Percentiles rank a stretch among this genome's conserved stretches.
Conservation (phyloP, 2,113 vertebrate genomes). For the Myotis brandtii region DNA sequence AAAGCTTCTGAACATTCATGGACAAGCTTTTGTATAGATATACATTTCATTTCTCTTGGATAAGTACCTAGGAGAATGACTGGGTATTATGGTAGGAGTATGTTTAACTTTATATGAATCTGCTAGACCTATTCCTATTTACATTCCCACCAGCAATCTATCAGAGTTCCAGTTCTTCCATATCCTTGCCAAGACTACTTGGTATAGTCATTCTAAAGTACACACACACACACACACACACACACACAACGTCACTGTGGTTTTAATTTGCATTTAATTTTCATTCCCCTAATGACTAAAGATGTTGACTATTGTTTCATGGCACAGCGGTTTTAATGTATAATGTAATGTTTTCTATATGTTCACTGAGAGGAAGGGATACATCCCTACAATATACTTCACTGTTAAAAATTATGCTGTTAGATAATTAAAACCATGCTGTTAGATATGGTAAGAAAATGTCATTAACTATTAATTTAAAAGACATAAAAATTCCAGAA, state of each 20-base stretch:
- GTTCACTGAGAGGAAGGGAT: background rate
- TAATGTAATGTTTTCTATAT: slow-evolving; percentile 15
- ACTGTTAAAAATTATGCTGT: slow-evolving; percentile 15
- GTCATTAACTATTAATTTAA: slow-evolving; percentile 42
- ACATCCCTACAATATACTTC: background rate
- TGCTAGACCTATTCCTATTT: background rate
- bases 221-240: background rate
- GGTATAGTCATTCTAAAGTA: background rate
- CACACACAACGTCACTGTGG: background rate
- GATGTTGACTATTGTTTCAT: background rate
- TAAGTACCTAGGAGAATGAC: slow-evolving; percentile 4
- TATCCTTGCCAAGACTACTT: background rate
- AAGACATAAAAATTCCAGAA: slow-evolving; percentile 14
- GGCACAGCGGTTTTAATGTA: background rate
- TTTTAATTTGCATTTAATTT: slow-evolving; percentile 38
- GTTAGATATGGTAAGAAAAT: slow-evolving; percentile 14
- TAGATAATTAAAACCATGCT: slow-evolving; percentile 29
- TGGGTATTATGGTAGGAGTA: background rate
- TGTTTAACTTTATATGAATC: slow-evolving; percentile 23
- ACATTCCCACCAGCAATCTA: background rate
- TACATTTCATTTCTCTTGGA: background rate
- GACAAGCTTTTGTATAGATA: background rate
- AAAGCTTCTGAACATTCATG: background rate
- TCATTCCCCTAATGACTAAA: slow-evolving; percentile 1
- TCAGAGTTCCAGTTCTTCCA: background rate